phyloP scores from a whole-genome alignment of 2,797 vertebrate genomes.

The Chrysocyon brachyurus region DNA sequence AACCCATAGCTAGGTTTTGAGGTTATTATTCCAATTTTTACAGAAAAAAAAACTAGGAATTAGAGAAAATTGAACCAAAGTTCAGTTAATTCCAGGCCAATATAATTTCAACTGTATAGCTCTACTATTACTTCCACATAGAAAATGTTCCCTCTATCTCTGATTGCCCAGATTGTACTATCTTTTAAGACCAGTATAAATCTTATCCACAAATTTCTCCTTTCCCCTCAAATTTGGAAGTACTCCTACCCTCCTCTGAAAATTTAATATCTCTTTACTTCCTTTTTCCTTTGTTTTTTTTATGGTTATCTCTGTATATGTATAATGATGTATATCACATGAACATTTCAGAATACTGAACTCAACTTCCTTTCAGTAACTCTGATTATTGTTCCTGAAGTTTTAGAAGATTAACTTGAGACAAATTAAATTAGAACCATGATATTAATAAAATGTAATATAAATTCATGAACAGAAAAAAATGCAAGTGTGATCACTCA shows the following conservation, averaged over 20 bases:
- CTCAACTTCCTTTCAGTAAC: conserved; percentile 31
- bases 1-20: not conserved
- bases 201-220: not conserved
- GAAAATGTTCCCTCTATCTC: not conserved
- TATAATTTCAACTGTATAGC: not conserved
- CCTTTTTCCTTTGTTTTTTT: conserved; percentile 50
- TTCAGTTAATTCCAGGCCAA: conserved; percentile 15
- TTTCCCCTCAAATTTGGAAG: conserved; percentile 28
- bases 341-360: not conserved
- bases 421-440: conserved; percentile 47
- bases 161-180: not conserved
- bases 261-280: not conserved
- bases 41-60: conserved; percentile 44
- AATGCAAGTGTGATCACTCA: conserved; percentile 57
- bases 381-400: not conserved
- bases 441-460: conserved; percentile 59
- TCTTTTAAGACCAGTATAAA: conserved; percentile 21
- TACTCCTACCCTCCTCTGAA: not conserved
- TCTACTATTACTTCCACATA: not conserved
- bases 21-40: conserved; percentile 12
- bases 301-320: not conserved
- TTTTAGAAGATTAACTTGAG: conserved; percentile 41
- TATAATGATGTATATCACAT: no score
- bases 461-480: conserved; percentile 71
- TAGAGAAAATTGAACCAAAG: conserved; percentile 42